These are phyloP conservation scores for Armadillidium nasatum DNA, from an alignment of 1,140 invertebrate species.

Conservation along the genomic window DNA sequence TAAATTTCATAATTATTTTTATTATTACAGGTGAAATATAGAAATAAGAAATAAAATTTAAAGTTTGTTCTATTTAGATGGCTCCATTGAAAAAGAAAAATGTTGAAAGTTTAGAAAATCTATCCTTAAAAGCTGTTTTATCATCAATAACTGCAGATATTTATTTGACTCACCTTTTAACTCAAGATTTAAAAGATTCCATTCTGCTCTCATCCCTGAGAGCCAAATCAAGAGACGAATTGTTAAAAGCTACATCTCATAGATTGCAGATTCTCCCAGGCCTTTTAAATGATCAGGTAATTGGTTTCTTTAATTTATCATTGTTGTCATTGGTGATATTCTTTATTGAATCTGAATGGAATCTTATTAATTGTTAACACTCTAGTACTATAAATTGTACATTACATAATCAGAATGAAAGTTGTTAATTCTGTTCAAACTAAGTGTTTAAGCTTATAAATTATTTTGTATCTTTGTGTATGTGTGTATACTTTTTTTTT, in stretches of 20 bases:
- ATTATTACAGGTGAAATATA: too few species aligned
- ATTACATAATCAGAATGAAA: too few species aligned
- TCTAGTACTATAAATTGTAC: too few species aligned
- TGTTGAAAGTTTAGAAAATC: not conserved
- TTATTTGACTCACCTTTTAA: constrained; percentile 2
- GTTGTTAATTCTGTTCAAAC: too few species aligned
- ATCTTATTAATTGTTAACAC: too few species aligned
- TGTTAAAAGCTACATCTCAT: not conserved
- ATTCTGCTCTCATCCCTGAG: not conserved
- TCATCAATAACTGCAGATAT: not conserved
- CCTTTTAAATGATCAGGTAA: not conserved
- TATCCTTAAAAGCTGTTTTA: not conserved
- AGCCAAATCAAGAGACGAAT: not conserved
- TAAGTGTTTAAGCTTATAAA: too few species aligned
- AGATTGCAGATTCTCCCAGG: not conserved
- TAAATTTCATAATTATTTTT: too few species aligned
- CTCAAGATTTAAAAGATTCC: not conserved
- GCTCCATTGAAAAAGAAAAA: constrained; percentile 1
- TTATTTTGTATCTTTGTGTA: too few species aligned
- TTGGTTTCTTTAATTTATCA: too few species aligned
- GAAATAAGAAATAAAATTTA: not conserved
- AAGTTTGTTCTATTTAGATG: not conserved
- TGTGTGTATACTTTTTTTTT: too few species aligned
- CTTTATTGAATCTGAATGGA: too few species aligned
- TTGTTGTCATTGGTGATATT: too few species aligned